A percentile compares a stretch with the other conserved stretches of the same genome.
phyloP scores from a whole-genome alignment of 2,888 invertebrate species.

The Ectemnius cavifrons region DNA sequence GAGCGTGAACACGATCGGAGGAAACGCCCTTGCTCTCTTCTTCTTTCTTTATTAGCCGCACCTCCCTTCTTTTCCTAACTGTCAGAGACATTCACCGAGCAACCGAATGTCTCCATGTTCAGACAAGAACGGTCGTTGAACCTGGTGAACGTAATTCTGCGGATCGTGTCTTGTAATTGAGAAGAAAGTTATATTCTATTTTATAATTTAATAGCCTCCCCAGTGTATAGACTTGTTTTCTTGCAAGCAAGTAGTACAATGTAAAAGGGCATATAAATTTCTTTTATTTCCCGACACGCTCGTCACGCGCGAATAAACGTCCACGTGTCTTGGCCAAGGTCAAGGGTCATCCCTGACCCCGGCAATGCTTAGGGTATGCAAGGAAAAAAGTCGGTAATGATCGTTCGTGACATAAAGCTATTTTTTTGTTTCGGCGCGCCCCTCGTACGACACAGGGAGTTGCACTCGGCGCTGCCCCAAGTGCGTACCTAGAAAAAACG shows the following conservation, averaged over 20 bases:
- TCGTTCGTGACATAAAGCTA: constrained; percentile 62
- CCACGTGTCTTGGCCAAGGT: constrained; percentile 51
- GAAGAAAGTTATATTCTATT: no score
- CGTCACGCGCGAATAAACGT: constrained; percentile 40
- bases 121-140: not conserved
- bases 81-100: constrained; percentile 9
- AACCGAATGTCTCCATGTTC: not conserved
- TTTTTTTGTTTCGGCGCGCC: constrained; percentile 52
- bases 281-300: constrained; percentile 37
- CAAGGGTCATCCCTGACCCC: constrained; percentile 63
- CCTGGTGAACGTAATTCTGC: not conserved
- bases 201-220: no score
- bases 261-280: constrained; percentile 14
- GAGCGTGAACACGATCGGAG: constrained; percentile 70
- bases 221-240: no score
- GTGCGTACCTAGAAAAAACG: constrained; percentile 16
- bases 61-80: constrained; percentile 38
- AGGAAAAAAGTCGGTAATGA: constrained; percentile 53
- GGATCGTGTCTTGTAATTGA: no score
- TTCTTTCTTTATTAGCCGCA: constrained; percentile 12
- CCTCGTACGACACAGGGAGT: constrained; percentile 35
- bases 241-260: no score
- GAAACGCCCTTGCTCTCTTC: constrained; percentile 49
- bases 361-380: constrained; percentile 38
- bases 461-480: constrained; percentile 22